phyloP scores from a whole-genome alignment of 2,797 vertebrate genomes.

The Cossypha heuglini region DNA sequence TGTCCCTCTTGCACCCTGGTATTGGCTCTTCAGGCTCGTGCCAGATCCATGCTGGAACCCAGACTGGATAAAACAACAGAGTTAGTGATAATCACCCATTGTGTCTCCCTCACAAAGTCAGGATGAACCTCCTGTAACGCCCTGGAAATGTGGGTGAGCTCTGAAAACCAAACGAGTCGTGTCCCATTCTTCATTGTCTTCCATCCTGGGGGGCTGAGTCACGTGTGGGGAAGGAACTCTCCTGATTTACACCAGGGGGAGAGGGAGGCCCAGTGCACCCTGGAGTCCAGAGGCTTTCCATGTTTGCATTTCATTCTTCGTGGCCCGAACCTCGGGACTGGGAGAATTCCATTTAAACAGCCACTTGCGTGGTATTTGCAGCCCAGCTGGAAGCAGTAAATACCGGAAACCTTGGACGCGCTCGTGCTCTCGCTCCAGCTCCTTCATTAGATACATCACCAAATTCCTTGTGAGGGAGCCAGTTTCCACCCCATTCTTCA shows the following conservation, averaged over 20 bases:
- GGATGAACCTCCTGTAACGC: background rate
- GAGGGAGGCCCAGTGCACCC: background rate
- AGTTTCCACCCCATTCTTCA: conserved; percentile 51
- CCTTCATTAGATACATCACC: conserved; percentile 54
- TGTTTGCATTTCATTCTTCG: background rate
- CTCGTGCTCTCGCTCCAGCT: background rate
- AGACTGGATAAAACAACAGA: background rate
- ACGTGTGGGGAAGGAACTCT: background rate
- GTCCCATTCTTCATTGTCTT: background rate
- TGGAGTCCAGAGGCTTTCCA: background rate
- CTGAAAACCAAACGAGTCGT: background rate
- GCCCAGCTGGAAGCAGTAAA: conserved; percentile 63
- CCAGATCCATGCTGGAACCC: background rate
- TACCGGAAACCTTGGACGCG: conserved; percentile 52
- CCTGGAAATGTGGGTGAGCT: background rate
- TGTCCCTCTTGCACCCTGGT: background rate
- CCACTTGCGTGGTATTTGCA: conserved; percentile 54
- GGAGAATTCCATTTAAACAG: conserved; percentile 54
- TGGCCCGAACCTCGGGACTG: background rate
- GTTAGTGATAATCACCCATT: conserved; percentile 10
- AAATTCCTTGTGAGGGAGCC: conserved; percentile 55
- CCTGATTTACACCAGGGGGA: background rate
- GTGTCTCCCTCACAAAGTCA: background rate
- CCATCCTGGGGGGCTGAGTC: background rate
- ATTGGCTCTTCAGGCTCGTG: fast-evolving